phyloP scores from a whole-genome alignment of 1,140 invertebrate species.

The Bicyclus anynana region DNA sequence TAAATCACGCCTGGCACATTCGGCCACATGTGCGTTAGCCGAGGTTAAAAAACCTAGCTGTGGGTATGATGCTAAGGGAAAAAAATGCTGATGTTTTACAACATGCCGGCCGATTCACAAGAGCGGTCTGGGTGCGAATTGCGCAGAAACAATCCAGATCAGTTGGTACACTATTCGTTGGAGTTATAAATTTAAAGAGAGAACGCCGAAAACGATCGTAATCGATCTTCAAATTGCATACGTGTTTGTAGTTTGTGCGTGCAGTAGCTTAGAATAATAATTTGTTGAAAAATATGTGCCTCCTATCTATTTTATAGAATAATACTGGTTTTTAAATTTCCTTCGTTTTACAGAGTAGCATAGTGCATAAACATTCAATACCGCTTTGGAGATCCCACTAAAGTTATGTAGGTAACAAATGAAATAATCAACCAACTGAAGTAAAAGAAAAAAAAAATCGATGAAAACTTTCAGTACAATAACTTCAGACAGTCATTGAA shows the following conservation, averaged over 20 bases:
- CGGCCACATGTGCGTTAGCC: slow-evolving; percentile 48
- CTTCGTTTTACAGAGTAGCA: no score
- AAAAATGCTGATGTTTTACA: slow-evolving; percentile 46
- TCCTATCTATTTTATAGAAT: no score
- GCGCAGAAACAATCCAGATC: slow-evolving; percentile 29
- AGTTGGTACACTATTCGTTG: slow-evolving; percentile 18
- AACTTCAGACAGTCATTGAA: no score
- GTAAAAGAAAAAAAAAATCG: no score
- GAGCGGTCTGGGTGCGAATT: slow-evolving; percentile 30
- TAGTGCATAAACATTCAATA: no score
- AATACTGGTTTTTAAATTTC: no score
- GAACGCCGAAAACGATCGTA: slow-evolving; percentile 11
- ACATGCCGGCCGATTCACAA: slow-evolving; percentile 37
- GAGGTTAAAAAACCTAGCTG: slow-evolving; percentile 51
- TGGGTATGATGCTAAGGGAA: slow-evolving; percentile 32
- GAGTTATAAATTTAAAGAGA: slow-evolving; percentile 22
- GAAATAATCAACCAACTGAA: no score
- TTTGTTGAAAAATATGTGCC: no score
- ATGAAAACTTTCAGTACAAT: no score
- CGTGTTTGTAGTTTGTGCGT: background rate
- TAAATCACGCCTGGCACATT: slow-evolving; percentile 41
- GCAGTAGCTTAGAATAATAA: no score
- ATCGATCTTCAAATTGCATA: background rate
- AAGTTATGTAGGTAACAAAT: no score
- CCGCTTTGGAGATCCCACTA: no score